These are phyloP conservation scores for Scleropages formosus DNA, from an alignment of 2,797 vertebrate species.

Conservation along the genomic window DNA sequence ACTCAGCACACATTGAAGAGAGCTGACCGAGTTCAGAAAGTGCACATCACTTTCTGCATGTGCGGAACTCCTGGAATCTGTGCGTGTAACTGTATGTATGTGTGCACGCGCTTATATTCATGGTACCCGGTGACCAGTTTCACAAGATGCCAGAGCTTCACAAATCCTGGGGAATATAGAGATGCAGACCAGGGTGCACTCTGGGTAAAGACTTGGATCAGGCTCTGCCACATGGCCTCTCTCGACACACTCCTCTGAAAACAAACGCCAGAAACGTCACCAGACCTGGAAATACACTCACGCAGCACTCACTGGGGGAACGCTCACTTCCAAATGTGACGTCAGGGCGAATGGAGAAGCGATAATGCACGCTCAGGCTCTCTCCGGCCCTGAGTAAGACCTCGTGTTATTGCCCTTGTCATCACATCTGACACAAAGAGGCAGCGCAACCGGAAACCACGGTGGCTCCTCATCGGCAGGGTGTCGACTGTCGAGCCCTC, in stretches of 20 bases:
- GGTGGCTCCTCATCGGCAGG: background rate
- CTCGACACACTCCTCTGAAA: background rate
- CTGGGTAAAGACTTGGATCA: slow-evolving; percentile 3
- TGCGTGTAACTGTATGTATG: background rate
- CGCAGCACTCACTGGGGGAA: no score
- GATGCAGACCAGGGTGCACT: background rate
- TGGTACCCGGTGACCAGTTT: no score
- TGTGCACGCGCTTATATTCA: background rate
- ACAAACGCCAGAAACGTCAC: background rate
- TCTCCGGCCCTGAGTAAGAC: background rate
- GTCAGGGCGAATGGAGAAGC: background rate
- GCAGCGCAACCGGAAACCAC: background rate
- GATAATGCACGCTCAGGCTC: background rate
- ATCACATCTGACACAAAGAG: slow-evolving; percentile 9
- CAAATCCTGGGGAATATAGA: background rate
- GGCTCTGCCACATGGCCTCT: background rate
- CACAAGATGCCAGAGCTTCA: background rate
- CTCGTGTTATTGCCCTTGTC: background rate
- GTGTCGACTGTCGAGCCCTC: background rate
- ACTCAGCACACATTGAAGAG: background rate
- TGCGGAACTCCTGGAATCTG: background rate
- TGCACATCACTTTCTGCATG: background rate
- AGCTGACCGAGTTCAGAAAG: background rate
- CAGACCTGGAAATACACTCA: no score
- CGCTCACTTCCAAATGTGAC: background rate